Percentiles rank a stretch among this genome's conserved stretches.
phyloP scores from a whole-genome alignment of 2,113 vertebrate genomes.

The Cettia cetti region DNA sequence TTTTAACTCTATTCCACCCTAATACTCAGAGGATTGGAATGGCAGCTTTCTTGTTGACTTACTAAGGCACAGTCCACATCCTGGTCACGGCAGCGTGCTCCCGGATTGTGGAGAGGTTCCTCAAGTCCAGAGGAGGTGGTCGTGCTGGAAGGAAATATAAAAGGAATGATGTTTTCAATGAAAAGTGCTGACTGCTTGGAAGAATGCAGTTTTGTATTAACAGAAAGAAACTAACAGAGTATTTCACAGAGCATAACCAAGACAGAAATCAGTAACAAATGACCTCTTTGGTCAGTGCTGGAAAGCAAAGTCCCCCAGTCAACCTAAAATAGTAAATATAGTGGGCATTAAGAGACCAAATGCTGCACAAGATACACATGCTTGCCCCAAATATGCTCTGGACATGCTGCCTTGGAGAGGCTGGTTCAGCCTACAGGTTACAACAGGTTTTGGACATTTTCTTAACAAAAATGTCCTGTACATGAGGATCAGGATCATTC shows the following conservation, averaged over 20 bases:
- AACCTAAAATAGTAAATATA: background rate
- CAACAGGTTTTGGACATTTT: background rate
- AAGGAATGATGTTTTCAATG: background rate
- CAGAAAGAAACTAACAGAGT: background rate
- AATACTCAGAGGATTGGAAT: background rate
- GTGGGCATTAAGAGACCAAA: background rate
- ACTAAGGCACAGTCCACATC: slow-evolving; percentile 88
- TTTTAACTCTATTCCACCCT: background rate
- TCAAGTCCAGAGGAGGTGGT: slow-evolving; percentile 90
- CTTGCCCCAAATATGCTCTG: background rate
- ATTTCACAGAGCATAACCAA: background rate
- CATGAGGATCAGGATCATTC: background rate
- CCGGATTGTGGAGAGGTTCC: slow-evolving; percentile 89
- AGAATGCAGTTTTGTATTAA: background rate
- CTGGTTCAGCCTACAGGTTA: background rate
- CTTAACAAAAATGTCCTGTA: background rate
- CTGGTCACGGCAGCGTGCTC: slow-evolving; percentile 82
- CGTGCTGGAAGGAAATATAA: slow-evolving; percentile 73
- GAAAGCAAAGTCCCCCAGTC: background rate
- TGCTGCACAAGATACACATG: rapidly evolving
- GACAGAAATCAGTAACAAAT: background rate
- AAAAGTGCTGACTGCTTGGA: background rate
- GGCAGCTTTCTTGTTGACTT: slow-evolving; percentile 53
- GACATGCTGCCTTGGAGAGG: background rate
- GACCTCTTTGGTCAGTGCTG: background rate